Conservation (phyloP, 2,113 vertebrate genomes). For the Thymallus thymallus region DNA sequence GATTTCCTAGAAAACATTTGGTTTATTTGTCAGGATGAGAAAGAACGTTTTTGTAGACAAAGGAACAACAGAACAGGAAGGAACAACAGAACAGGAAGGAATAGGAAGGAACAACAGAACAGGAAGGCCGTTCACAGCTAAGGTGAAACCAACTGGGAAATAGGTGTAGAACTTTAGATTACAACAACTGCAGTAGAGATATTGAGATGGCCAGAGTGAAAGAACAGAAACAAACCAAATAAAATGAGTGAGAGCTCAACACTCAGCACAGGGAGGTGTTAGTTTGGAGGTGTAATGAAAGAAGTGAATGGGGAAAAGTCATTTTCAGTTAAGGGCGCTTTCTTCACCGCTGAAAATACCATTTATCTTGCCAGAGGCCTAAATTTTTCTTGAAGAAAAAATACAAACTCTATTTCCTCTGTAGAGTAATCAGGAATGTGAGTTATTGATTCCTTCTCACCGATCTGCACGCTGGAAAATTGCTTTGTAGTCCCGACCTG, state of each 20-base stretch:
- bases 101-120: neutral
- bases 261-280: constrained; percentile 19
- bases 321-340: constrained; percentile 48
- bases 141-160: neutral
- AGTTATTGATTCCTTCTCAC: constrained; percentile 64
- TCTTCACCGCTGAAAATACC: constrained; percentile 53
- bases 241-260: neutral
- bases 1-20: neutral
- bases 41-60: neutral
- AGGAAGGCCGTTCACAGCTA: neutral
- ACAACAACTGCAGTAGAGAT: constrained; percentile 6
- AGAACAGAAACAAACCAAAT: constrained; percentile 32
- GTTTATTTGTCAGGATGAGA: neutral
- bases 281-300: constrained; percentile 54
- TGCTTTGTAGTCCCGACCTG: constrained; percentile 59
- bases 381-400: constrained; percentile 74
- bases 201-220: constrained; percentile 54
- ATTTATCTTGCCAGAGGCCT: constrained; percentile 62
- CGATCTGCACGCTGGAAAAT: constrained; percentile 66
- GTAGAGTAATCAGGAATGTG: constrained; percentile 70
- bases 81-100: too few relatives aligned
- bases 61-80: neutral
- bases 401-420: constrained; percentile 73
- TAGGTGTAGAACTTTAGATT: neutral
- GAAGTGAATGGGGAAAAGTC: constrained; percentile 47